Evolutionary conservation across 2,797 vertebrate species (phyloP).

Genomic region (Xyrichtys novacula): DNA sequence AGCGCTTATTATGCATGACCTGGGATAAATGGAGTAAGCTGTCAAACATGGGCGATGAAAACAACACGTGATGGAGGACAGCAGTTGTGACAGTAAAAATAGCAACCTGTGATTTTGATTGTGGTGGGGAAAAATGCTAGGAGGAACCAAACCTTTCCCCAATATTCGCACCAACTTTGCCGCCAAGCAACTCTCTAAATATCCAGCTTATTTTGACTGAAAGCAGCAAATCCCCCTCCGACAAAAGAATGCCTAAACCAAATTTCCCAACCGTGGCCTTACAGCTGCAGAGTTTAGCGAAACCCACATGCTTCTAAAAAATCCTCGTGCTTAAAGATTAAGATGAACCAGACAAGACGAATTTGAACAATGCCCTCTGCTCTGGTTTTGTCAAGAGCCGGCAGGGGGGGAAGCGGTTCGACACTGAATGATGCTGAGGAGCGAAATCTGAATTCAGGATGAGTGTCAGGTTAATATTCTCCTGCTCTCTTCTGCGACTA

Average conservation of each 20-base stretch:
- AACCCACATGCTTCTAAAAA: constrained; percentile 22
- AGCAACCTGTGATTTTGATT: not conserved
- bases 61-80: not conserved
- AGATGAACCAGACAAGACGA: constrained; percentile 43
- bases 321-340: constrained; percentile 33
- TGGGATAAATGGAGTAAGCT: constrained; percentile 45
- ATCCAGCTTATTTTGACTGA: constrained; percentile 1
- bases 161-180: not conserved
- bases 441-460: constrained; percentile 63
- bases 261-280: constrained; percentile 5
- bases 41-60: constrained; percentile 34
- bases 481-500: constrained; percentile 39
- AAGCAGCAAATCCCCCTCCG: not conserved
- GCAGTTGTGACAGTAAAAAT: constrained; percentile 1
- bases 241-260: not conserved
- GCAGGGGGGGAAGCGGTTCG: constrained; percentile 14
- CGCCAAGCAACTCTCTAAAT: not conserved
- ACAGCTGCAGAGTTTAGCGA: constrained; percentile 12
- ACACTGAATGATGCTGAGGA: constrained; percentile 43
- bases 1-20: constrained; percentile 60
- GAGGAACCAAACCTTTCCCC: no score
- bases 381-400: constrained; percentile 49
- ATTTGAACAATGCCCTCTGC: constrained; percentile 48
- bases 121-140: not conserved
- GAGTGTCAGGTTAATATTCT: constrained; percentile 73